Percentiles rank a stretch among this genome's conserved stretches.
Conservation (phyloP, 2,888 invertebrate species). For the Macrosoma leucophasiata region DNA sequence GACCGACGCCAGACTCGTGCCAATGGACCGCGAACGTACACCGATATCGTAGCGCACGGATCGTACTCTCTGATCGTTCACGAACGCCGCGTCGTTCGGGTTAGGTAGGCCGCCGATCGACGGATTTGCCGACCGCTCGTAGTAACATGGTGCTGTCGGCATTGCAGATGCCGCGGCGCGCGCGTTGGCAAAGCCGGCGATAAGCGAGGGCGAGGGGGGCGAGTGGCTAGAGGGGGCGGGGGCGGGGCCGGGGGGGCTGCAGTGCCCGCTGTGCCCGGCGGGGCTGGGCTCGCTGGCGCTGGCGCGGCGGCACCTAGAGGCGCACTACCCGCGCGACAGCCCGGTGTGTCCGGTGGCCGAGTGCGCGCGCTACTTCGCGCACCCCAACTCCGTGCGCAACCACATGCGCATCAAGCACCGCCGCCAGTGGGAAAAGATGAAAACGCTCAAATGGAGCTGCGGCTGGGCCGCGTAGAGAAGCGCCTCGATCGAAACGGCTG, state of each 20-base stretch:
- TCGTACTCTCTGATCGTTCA: constrained; percentile 54
- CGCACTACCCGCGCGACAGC: constrained; percentile 90
- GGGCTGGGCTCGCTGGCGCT: constrained; percentile 79
- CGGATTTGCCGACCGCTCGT: constrained; percentile 53
- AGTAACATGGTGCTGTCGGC: constrained; percentile 69
- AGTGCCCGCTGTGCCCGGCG: constrained; percentile 85
- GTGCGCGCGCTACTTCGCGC: constrained; percentile 85
- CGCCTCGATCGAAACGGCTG: constrained; percentile 30
- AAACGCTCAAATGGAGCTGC: constrained; percentile 84
- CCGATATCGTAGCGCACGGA: constrained; percentile 35
- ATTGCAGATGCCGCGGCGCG: constrained; percentile 71
- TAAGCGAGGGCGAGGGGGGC: constrained; percentile 44
- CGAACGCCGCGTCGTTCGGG: constrained; percentile 34
- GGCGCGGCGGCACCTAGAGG: constrained; percentile 84
- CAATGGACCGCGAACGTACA: constrained; percentile 37
- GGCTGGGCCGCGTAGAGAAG: constrained; percentile 53
- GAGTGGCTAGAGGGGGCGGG: constrained; percentile 31
- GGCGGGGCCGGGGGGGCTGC: constrained; percentile 38
- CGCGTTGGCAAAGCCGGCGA: constrained; percentile 43
- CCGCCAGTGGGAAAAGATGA: constrained; percentile 88
- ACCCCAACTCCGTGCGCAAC: constrained; percentile 91
- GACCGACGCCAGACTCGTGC: constrained; percentile 29
- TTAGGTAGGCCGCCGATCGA: constrained; percentile 31
- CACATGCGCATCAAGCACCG: constrained; percentile 91
- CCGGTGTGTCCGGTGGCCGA: constrained; percentile 86